These are phyloP conservation scores for Sus cebifrons DNA, from an alignment of 2,797 vertebrate genomes.

Conservation along the genomic window DNA sequence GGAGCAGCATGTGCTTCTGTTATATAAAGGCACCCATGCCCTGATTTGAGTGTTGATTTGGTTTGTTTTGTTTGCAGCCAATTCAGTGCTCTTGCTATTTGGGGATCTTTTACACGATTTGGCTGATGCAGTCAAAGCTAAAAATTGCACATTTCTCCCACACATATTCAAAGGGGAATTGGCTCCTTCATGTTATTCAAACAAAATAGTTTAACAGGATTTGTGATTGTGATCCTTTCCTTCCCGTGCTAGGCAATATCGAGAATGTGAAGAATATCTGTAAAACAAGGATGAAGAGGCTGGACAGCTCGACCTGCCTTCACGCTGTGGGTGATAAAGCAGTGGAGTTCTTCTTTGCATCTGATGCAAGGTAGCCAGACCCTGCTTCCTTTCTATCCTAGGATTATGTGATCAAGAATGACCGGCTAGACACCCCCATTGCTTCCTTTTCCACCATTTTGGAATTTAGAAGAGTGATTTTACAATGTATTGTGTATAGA, in stretches of 20 bases:
- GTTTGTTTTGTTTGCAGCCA: not conserved
- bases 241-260: constrained; percentile 87
- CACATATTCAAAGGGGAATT: constrained; percentile 56
- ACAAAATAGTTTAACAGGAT: not conserved
- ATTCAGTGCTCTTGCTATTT: constrained; percentile 68
- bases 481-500: not conserved
- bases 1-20: not conserved
- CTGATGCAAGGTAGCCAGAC: constrained; percentile 95
- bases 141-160: constrained; percentile 68
- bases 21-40: not conserved
- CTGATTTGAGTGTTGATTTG: not conserved
- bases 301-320: constrained; percentile 92
- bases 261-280: constrained; percentile 91
- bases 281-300: constrained; percentile 88
- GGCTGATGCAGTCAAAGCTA: constrained; percentile 69
- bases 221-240: not conserved
- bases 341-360: constrained; percentile 98
- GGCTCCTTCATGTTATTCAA: constrained; percentile 17
- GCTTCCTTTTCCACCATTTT: accelerated
- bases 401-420: not conserved
- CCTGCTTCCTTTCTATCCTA: not conserved
- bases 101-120: constrained; percentile 64
- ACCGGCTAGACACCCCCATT: not conserved
- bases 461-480: not conserved
- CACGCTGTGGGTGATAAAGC: constrained; percentile 93